Conservation (phyloP, 2,888 invertebrate species). For the Trachelus tabidus region DNA sequence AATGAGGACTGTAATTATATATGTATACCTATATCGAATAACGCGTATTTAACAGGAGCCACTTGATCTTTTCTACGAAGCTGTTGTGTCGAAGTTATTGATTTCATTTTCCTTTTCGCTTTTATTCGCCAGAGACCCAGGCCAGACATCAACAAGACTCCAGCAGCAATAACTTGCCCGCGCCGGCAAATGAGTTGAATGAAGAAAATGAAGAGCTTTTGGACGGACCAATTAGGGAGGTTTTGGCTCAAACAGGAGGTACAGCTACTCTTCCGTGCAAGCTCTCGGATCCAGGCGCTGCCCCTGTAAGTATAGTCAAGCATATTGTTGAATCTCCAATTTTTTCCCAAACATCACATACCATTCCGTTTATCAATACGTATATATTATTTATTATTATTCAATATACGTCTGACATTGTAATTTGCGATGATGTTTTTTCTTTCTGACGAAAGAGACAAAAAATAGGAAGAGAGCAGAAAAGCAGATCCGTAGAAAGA, state of each 20-base stretch:
- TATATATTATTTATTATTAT: too few species aligned
- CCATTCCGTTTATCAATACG: too few species aligned
- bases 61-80: neutral
- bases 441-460: too few species aligned
- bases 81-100: neutral
- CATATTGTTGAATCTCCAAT: too few species aligned
- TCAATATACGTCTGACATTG: too few species aligned
- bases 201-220: slow-evolving; percentile 34
- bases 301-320: slow-evolving; percentile 59
- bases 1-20: too few species aligned
- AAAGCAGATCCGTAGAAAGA: too few species aligned
- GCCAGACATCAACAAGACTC: slow-evolving; percentile 55
- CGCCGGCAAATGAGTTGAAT: slow-evolving; percentile 33
- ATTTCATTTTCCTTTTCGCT: neutral
- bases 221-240: slow-evolving; percentile 57
- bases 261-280: slow-evolving; percentile 68
- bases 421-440: too few species aligned
- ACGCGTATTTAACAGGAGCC: too few species aligned
- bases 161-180: slow-evolving; percentile 45
- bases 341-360: too few species aligned
- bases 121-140: slow-evolving; percentile 43
- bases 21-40: too few species aligned
- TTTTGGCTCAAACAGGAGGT: slow-evolving; percentile 68
- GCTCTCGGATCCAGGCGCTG: slow-evolving; percentile 64
- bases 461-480: too few species aligned